These are phyloP conservation scores for Desmodus rotundus DNA, from an alignment of 2,113 vertebrate genomes.

Conservation along the genomic window DNA sequence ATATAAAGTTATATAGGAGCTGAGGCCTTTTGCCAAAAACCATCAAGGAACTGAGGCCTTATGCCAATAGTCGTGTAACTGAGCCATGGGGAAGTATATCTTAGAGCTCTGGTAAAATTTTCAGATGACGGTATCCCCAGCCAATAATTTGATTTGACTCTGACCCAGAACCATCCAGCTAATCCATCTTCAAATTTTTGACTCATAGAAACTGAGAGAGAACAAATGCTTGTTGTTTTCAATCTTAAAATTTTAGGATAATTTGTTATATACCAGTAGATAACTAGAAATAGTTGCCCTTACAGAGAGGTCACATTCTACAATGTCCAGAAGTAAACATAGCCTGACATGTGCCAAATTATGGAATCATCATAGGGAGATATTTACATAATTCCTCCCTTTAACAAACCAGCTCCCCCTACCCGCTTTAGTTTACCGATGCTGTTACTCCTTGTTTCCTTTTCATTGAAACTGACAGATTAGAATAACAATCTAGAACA, in stretches of 20 bases:
- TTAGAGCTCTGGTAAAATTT: background rate
- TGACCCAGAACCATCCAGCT: background rate
- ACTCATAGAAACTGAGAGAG: background rate
- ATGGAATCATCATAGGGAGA: background rate
- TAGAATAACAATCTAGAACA: background rate
- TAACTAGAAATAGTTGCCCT: background rate
- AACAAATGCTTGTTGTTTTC: background rate
- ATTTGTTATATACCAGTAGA: background rate
- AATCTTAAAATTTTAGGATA: background rate
- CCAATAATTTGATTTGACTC: background rate
- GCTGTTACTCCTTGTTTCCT: background rate
- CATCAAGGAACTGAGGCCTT: background rate
- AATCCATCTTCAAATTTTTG: background rate
- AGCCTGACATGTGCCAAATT: background rate
- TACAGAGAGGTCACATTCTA: background rate
- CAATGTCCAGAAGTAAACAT: background rate
- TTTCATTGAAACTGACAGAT: background rate
- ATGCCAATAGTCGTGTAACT: background rate
- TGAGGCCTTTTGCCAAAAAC: background rate
- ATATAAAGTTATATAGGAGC: background rate
- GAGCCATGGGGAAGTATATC: background rate
- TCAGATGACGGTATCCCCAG: background rate
- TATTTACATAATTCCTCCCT: background rate
- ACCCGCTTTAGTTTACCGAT: background rate
- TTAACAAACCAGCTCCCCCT: background rate